Conservation (phyloP, 2,888 invertebrate species). For the Iphiclides podalirius region DNA sequence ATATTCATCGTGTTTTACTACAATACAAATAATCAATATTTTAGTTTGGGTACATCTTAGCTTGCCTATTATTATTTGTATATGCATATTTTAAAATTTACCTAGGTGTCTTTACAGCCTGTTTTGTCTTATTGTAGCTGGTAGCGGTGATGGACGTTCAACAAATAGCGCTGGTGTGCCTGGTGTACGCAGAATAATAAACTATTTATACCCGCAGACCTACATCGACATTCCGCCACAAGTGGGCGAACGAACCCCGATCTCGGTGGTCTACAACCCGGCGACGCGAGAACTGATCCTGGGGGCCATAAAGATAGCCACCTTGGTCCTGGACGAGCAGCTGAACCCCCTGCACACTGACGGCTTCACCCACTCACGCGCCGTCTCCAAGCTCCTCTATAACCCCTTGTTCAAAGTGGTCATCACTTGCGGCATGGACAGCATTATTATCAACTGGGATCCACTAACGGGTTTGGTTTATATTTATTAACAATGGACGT, state of each 20-base stretch:
- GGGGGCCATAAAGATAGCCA: slow-evolving; percentile 83
- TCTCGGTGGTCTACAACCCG: slow-evolving; percentile 83
- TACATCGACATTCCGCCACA: slow-evolving; percentile 83
- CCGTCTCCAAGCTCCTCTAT: slow-evolving; percentile 86
- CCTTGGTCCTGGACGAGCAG: slow-evolving; percentile 82
- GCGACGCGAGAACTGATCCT: slow-evolving; percentile 83
- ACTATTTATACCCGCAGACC: no score
- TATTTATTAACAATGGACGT: no score
- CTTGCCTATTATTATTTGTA: no score
- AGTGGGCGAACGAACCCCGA: slow-evolving; percentile 80
- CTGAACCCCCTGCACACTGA: slow-evolving; percentile 85
- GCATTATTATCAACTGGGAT: slow-evolving; percentile 91
- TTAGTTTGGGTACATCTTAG: no score
- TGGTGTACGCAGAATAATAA: no score
- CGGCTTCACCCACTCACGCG: slow-evolving; percentile 85
- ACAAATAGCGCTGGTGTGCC: no score
- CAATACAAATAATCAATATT: no score
- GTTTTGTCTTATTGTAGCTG: no score
- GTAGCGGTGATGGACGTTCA: no score
- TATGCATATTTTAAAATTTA: no score
- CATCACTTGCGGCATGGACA: slow-evolving; percentile 88
- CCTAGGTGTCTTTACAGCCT: no score
- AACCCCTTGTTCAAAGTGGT: slow-evolving; percentile 87
- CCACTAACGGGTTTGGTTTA: slow-evolving; percentile 79
- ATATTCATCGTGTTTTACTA: no score